phyloP scores from a whole-genome alignment of 2,888 invertebrate species.

The Drosophila multiciliata region DNA sequence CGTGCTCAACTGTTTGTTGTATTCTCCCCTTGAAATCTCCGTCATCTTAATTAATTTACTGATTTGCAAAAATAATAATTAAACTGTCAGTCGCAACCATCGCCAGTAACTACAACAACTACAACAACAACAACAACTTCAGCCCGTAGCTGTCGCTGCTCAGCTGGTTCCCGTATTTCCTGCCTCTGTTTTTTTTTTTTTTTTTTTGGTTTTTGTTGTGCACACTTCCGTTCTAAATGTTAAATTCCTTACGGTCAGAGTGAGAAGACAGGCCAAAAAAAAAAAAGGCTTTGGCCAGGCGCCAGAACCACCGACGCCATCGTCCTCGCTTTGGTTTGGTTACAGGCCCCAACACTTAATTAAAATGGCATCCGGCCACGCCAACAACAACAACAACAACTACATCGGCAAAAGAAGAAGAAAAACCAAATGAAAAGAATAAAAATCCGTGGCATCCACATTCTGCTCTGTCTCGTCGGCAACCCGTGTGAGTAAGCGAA shows the following conservation, averaged over 20 bases:
- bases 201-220: conserved; percentile 12
- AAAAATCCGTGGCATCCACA: conserved; percentile 39
- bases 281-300: conserved; percentile 52
- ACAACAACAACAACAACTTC: conserved; percentile 10
- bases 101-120: conserved; percentile 23
- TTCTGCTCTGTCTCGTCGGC: conserved; percentile 37
- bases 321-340: conserved; percentile 44
- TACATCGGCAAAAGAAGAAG: conserved; percentile 16
- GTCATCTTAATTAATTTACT: conserved; percentile 69
- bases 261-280: conserved; percentile 46
- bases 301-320: conserved; percentile 46
- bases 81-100: conserved; percentile 69
- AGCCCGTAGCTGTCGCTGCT: conserved; percentile 50
- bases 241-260: conserved; percentile 58
- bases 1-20: conserved; percentile 17
- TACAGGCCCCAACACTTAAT: conserved; percentile 72
- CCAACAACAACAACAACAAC: conserved; percentile 37
- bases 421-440: conserved; percentile 18
- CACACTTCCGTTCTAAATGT: conserved; percentile 62
- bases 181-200: conserved; percentile 14
- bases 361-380: conserved; percentile 72
- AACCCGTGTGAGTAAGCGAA: conserved; percentile 71
- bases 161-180: conserved; percentile 32
- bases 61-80: conserved; percentile 73
- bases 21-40: conserved; percentile 34